A percentile compares a stretch with the other conserved stretches of the same genome.
phyloP scores from a whole-genome alignment of 2,797 vertebrate genomes.

The Sciaenops ocellatus region DNA sequence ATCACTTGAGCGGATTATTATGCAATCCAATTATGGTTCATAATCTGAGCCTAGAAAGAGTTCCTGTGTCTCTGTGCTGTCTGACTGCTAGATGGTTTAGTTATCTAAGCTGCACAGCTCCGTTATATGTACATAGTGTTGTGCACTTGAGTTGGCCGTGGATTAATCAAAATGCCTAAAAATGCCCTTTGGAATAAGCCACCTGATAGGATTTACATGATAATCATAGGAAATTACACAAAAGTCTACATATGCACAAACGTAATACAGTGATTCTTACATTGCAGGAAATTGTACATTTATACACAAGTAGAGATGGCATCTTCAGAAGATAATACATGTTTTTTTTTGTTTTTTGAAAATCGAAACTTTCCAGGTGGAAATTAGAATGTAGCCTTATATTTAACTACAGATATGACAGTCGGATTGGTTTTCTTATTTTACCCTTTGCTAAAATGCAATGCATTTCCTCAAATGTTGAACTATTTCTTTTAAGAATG shows the following conservation, averaged over 20 bases:
- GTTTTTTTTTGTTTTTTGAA: too few relatives aligned
- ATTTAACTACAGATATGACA: neutral
- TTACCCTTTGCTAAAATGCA: neutral
- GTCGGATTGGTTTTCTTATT: neutral
- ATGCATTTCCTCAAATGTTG: neutral
- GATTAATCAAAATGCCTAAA: neutral
- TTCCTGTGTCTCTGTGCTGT: conserved; percentile 59
- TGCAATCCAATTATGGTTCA: conserved; percentile 79
- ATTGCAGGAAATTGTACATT: neutral
- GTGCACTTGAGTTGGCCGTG: conserved; percentile 20
- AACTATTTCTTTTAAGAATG: neutral
- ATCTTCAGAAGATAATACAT: neutral
- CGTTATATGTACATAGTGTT: conserved; percentile 27
- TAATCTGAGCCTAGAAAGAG: conserved; percentile 75
- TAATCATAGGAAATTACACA: conserved; percentile 8
- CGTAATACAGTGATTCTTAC: neutral
- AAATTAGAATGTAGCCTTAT: neutral
- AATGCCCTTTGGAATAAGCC: conserved; percentile 11
- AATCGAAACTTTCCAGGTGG: neutral
- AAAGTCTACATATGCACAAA: neutral
- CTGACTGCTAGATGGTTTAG: conserved; percentile 47
- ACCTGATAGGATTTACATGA: conserved; percentile 19
- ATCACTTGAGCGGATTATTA: conserved; percentile 81
- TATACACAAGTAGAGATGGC: neutral
- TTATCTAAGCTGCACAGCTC: conserved; percentile 43